These are phyloP conservation scores for Hecatera dysodea DNA, from an alignment of 2,888 invertebrate genomes.

Conservation along the genomic window DNA sequence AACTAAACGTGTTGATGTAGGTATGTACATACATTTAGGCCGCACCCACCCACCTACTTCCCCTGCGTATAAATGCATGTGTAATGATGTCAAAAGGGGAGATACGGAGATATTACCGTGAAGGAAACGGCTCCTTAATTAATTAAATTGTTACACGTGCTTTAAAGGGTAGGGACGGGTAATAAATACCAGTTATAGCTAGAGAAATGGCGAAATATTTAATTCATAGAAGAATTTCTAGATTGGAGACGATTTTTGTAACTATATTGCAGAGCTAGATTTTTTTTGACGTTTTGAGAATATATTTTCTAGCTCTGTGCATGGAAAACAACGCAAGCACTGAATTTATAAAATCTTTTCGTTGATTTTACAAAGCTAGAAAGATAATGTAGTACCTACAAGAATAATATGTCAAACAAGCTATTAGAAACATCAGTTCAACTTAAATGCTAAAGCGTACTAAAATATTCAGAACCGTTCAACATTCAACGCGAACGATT, in stretches of 20 bases:
- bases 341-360: background rate
- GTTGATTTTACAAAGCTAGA: background rate
- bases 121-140: constrained; percentile 56
- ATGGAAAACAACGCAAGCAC: background rate
- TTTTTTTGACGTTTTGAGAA: background rate
- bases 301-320: too few relatives aligned
- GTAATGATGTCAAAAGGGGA: constrained; percentile 44
- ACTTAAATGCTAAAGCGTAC: constrained; percentile 12
- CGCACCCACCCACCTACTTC: constrained; percentile 40
- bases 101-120: constrained; percentile 33
- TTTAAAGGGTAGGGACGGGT: constrained; percentile 29
- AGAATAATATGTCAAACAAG: constrained; percentile 1
- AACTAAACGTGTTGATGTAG: constrained; percentile 33
- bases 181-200: constrained; percentile 6
- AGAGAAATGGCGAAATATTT: constrained; percentile 14
- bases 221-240: background rate
- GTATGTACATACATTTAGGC: constrained; percentile 38
- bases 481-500: constrained; percentile 24
- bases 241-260: too few relatives aligned
- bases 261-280: background rate
- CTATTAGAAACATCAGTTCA: constrained; percentile 15
- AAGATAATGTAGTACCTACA: background rate
- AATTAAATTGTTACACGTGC: constrained; percentile 59
- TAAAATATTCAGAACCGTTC: constrained; percentile 45
- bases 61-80: constrained; percentile 48